phyloP scores from a whole-genome alignment of 2,797 vertebrate species.

The Gymnothorax javanicus region DNA sequence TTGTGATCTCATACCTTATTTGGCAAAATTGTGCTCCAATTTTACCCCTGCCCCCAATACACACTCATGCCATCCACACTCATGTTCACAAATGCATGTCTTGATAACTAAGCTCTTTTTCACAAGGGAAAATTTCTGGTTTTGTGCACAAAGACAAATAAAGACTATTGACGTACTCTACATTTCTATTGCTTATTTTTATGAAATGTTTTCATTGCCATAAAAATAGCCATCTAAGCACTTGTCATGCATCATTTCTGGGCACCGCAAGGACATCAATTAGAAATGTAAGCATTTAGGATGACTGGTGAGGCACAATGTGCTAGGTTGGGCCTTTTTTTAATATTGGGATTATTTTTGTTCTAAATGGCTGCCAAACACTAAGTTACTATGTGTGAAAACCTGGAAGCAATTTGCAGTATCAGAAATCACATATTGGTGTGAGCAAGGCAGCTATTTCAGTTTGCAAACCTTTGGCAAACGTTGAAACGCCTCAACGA shows the following conservation, averaged over 20 bases:
- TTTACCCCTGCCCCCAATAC: neutral
- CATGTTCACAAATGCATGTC: neutral
- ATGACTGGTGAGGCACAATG: neutral
- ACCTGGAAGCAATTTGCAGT: slow-evolving; percentile 72
- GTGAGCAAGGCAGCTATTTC: slow-evolving; percentile 34
- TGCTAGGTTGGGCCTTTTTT: neutral
- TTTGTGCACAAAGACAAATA: neutral
- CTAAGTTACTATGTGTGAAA: slow-evolving; percentile 50
- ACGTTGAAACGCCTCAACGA: slow-evolving; percentile 19
- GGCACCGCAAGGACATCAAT: neutral
- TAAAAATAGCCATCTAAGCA: neutral
- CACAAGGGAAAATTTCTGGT: neutral
- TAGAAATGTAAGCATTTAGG: neutral
- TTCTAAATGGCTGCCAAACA: slow-evolving; percentile 30
- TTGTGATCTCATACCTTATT: neutral
- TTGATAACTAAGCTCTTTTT: neutral
- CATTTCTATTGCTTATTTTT: too few relatives aligned
- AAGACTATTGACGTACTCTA: neutral
- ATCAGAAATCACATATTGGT: slow-evolving; percentile 37
- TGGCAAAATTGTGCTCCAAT: too few relatives aligned
- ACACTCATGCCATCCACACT: neutral
- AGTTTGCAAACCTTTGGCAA: slow-evolving; percentile 31
- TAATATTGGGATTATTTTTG: slow-evolving; percentile 27
- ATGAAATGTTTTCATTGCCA: neutral
- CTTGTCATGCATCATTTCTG: neutral